phyloP scores from a whole-genome alignment of 2,888 invertebrate species.

The Protonemura montana region DNA sequence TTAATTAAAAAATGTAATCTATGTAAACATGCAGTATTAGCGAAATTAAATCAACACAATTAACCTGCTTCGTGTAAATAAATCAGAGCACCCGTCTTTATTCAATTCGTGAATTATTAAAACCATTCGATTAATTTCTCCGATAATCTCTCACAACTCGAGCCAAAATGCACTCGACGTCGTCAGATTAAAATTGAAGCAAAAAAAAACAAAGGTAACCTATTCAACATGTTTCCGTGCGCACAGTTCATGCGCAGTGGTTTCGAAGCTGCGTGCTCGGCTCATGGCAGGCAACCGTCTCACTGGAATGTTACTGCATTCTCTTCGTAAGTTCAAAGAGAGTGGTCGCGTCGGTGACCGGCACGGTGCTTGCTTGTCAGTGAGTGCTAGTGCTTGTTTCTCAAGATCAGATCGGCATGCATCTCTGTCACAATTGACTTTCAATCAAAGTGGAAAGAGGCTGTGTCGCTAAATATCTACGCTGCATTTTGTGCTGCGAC shows the following conservation, averaged over 20 bases:
- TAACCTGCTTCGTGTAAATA: too few relatives aligned
- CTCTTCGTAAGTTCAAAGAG: neutral
- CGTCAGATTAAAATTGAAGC: neutral
- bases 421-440: neutral
- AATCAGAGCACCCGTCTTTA: too few relatives aligned
- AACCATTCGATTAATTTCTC: too few relatives aligned
- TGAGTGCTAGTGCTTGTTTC: neutral
- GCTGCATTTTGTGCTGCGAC: neutral
- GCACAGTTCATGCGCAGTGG: neutral
- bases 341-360: neutral
- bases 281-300: neutral
- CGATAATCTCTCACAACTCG: too few relatives aligned
- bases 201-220: neutral
- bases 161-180: neutral
- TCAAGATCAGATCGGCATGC: neutral
- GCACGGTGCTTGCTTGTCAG: neutral
- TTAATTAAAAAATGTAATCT: too few relatives aligned
- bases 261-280: neutral
- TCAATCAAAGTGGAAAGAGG: neutral
- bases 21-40: too few relatives aligned
- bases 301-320: neutral
- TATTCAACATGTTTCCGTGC: constrained; percentile 7
- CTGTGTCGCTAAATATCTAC: neutral
- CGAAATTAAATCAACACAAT: too few relatives aligned
- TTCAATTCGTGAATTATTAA: too few relatives aligned